phyloP scores from a whole-genome alignment of 2,113 vertebrate genomes.

The Prunella himalayana region DNA sequence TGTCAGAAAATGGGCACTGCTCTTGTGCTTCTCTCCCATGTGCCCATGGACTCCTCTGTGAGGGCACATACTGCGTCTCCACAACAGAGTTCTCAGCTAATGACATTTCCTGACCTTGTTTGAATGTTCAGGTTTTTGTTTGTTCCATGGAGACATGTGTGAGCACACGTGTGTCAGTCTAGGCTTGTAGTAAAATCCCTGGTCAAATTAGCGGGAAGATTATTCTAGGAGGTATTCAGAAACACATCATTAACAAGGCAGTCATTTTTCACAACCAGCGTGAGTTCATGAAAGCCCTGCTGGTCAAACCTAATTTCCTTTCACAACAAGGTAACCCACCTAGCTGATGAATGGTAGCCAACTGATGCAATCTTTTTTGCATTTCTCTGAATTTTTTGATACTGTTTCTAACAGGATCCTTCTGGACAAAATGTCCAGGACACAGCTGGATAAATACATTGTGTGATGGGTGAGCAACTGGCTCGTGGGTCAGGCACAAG shows the following conservation, averaged over 20 bases:
- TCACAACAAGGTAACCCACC: background rate
- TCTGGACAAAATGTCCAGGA: background rate
- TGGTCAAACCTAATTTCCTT: background rate
- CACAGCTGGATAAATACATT: background rate
- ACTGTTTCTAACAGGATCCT: background rate
- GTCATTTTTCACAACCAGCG: background rate
- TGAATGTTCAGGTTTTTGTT: background rate
- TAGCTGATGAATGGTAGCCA: background rate
- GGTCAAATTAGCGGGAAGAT: background rate
- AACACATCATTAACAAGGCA: background rate
- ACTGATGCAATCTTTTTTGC: background rate
- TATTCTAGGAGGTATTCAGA: background rate
- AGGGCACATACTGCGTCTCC: background rate
- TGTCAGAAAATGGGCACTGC: background rate
- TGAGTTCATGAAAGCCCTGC: background rate
- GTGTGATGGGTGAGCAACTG: background rate
- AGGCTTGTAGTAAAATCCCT: background rate
- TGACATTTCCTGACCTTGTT: background rate
- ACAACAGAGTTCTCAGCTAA: background rate
- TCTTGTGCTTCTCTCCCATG: background rate
- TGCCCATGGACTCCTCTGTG: too few relatives aligned
- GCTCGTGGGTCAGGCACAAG: background rate
- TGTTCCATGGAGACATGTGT: background rate
- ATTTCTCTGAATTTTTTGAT: background rate
- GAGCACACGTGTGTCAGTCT: background rate